phyloP scores from a whole-genome alignment of 2,888 invertebrate genomes.

The Eupeodes luniger region DNA sequence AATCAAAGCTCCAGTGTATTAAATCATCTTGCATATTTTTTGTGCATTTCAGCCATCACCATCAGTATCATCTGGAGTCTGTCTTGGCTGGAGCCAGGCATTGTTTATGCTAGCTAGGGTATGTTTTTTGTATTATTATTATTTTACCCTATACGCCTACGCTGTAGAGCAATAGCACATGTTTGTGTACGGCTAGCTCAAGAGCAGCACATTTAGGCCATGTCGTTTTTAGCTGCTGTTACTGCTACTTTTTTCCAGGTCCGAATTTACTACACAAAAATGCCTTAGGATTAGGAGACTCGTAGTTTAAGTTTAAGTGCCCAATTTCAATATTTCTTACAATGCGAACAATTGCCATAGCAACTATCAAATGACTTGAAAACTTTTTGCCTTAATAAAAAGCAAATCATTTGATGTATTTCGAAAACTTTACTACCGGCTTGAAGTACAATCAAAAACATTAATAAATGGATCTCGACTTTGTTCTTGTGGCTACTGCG shows the following conservation, averaged over 20 bases:
- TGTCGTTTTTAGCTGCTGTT: slow-evolving; percentile 53
- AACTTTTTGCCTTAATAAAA: too few relatives aligned
- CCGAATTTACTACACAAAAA: neutral
- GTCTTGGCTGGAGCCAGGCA: slow-evolving; percentile 59
- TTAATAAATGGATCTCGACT: too few relatives aligned
- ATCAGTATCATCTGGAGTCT: slow-evolving; percentile 61
- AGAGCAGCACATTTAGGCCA: slow-evolving; percentile 74
- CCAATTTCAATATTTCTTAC: too few relatives aligned
- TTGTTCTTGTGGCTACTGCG: too few relatives aligned
- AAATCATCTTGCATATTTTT: slow-evolving; percentile 74
- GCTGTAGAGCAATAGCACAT: slow-evolving; percentile 26
- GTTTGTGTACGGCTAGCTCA: slow-evolving; percentile 55
- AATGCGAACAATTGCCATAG: too few relatives aligned
- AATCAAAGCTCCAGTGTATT: slow-evolving; percentile 71
- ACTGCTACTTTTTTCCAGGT: slow-evolving; percentile 46
- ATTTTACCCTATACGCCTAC: slow-evolving; percentile 65
- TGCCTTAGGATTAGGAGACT: too few relatives aligned
- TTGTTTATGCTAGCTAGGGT: slow-evolving; percentile 59
- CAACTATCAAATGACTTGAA: too few relatives aligned
- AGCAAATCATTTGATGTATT: too few relatives aligned
- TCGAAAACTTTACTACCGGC: too few relatives aligned
- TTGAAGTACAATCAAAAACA: too few relatives aligned
- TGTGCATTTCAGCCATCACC: slow-evolving; percentile 73
- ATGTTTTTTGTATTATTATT: slow-evolving; percentile 27
- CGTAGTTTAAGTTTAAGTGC: too few relatives aligned